These are phyloP conservation scores for Spilogale gracilis DNA, from an alignment of 2,113 vertebrate species.

Conservation along the genomic window DNA sequence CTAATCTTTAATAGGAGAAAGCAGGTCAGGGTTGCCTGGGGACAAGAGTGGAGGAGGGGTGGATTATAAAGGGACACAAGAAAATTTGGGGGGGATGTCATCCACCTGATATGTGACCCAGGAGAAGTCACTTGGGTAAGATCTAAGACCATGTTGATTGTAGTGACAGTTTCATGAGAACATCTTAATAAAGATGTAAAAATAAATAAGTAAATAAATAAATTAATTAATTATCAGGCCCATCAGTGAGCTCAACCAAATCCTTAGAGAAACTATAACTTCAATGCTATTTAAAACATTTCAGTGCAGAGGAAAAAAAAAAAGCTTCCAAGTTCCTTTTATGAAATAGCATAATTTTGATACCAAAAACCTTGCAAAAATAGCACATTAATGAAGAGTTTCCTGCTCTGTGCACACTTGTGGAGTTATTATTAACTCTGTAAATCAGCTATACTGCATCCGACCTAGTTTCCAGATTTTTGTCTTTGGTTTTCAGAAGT, in stretches of 20 bases:
- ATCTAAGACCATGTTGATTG: not conserved
- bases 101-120: not conserved
- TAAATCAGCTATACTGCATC: not conserved
- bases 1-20: not conserved
- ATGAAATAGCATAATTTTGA: conserved; percentile 53
- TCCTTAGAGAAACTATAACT: not conserved
- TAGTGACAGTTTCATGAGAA: not conserved
- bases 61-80: not conserved
- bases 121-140: not conserved
- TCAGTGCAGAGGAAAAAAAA: not conserved
- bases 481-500: not conserved
- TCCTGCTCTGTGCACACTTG: not conserved
- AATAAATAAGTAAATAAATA: not conserved
- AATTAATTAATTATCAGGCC: not conserved
- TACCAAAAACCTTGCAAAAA: conserved; percentile 33
- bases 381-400: not conserved
- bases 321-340: conserved; percentile 59
- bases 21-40: not conserved
- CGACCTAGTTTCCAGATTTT: not conserved
- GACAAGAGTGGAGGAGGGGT: not conserved
- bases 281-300: conserved; percentile 17
- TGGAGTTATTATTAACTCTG: conserved; percentile 5
- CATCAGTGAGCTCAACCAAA: not conserved
- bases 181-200: not conserved
- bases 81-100: not conserved